A percentile compares a stretch with the other conserved stretches of the same genome.
phyloP scores from a whole-genome alignment of 2,113 vertebrate genomes.

The Apaloderma vittatum region DNA sequence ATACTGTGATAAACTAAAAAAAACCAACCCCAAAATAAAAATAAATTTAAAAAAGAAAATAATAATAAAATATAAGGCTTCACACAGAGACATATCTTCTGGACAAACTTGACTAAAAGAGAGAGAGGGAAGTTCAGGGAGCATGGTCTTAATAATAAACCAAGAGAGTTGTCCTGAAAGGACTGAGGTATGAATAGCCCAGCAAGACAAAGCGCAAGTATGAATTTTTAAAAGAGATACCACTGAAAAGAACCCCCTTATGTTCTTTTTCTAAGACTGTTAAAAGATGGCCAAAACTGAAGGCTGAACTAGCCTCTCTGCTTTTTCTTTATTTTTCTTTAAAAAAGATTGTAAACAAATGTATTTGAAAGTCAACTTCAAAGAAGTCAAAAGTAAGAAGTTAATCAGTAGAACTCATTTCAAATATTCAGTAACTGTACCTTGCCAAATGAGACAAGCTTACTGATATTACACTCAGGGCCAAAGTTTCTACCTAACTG shows the following conservation, averaged over 20 bases:
- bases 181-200: neutral
- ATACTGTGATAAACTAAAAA: neutral
- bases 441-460: neutral
- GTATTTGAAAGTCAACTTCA: neutral
- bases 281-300: neutral
- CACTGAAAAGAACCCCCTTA: neutral
- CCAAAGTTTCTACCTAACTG: neutral
- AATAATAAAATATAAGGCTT: neutral
- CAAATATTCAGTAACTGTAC: neutral
- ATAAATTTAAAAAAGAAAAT: neutral
- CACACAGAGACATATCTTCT: neutral
- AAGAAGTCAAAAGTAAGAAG: neutral
- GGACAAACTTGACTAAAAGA: neutral
- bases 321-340: neutral
- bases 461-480: neutral
- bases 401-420: neutral
- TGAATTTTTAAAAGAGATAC: neutral
- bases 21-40: no score
- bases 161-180: neutral
- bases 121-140: neutral
- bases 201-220: neutral
- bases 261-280: neutral
- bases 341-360: neutral
- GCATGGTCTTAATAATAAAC: neutral
- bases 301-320: neutral